Percentiles rank a stretch among this genome's conserved stretches.
Conservation (phyloP, 2,797 vertebrate species). For the Hyperoplus immaculatus region DNA sequence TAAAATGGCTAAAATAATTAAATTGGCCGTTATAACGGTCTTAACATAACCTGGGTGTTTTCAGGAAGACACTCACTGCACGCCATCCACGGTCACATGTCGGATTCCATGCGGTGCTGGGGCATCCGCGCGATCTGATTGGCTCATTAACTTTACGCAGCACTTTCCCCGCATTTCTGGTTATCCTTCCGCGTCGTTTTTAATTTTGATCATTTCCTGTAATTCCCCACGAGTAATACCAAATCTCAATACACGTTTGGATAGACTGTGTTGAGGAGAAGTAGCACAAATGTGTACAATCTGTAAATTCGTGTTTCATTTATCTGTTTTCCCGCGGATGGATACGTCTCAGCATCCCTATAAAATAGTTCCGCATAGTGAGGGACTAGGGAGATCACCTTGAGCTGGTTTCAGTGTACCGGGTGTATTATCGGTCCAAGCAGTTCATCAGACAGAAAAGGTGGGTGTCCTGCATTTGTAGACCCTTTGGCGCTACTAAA, state of each 20-base stretch:
- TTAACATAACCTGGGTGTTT: too few relatives aligned
- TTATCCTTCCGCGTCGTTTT: constrained; percentile 72
- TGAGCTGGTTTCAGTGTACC: constrained; percentile 61
- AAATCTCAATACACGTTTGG: fast-evolving
- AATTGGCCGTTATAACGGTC: too few relatives aligned
- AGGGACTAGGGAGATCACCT: constrained; percentile 77
- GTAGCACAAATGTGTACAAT: fast-evolving
- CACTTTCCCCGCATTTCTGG: constrained; percentile 23
- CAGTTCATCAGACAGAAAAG: constrained; percentile 40
- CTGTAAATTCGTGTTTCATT: fast-evolving
- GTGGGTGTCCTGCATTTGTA: constrained; percentile 52
- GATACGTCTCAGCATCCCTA: constrained; percentile 70
- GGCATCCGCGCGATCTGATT: constrained; percentile 58
- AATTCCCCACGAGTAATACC: fast-evolving
- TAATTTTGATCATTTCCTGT: not conserved
- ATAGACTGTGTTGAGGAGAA: fast-evolving
- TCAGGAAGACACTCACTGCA: constrained; percentile 16
- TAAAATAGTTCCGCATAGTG: constrained; percentile 79
- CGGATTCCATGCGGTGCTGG: constrained; percentile 9
- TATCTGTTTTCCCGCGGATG: constrained; percentile 68
- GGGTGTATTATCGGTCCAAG: constrained; percentile 48
- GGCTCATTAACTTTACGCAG: constrained; percentile 54
- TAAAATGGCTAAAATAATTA: not conserved
- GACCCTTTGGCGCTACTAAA: not conserved
- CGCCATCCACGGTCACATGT: constrained; percentile 71